Percentiles rank a stretch among this genome's conserved stretches.
These are phyloP conservation scores for Connochaetes taurinus DNA, from an alignment of 2,113 vertebrate genomes.

Conservation along the genomic window DNA sequence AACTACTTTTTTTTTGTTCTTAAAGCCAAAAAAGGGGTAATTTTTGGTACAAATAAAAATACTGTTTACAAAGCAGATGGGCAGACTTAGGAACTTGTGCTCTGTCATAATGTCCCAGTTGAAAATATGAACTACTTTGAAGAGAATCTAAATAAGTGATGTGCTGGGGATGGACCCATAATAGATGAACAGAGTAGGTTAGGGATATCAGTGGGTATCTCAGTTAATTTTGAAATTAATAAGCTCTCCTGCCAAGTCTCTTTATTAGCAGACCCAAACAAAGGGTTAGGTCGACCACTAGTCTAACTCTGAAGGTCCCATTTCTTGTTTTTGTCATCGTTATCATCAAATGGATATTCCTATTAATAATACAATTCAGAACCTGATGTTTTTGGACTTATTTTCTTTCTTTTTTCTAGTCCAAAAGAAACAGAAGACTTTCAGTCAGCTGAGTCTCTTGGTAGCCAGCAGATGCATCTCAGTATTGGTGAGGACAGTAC, in stretches of 20 bases:
- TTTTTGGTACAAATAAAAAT: not conserved
- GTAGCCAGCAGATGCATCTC: constrained; percentile 91
- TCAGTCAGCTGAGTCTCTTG: constrained; percentile 85
- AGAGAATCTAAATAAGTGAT: not conserved
- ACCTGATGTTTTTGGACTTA: constrained; percentile 40
- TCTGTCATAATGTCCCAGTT: not conserved
- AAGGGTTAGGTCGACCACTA: not conserved
- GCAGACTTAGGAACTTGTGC: not conserved
- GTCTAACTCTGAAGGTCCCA: not conserved
- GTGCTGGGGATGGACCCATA: not conserved
- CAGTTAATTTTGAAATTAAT: not conserved
- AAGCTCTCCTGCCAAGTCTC: not conserved
- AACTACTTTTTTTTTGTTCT: not conserved
- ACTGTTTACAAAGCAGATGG: not conserved
- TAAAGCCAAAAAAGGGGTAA: not conserved
- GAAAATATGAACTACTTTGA: not conserved
- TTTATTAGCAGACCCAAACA: not conserved
- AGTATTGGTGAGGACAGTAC: constrained; percentile 96
- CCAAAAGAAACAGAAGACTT: constrained; percentile 85
- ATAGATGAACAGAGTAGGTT: not conserved
- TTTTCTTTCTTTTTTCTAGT: constrained; percentile 75
- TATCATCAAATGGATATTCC: not conserved
- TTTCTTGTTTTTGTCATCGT: not conserved
- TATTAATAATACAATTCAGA: not conserved
- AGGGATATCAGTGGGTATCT: not conserved